Conservation (phyloP, 2,797 vertebrate genomes). For the Chlorospingus flavigularis region DNA sequence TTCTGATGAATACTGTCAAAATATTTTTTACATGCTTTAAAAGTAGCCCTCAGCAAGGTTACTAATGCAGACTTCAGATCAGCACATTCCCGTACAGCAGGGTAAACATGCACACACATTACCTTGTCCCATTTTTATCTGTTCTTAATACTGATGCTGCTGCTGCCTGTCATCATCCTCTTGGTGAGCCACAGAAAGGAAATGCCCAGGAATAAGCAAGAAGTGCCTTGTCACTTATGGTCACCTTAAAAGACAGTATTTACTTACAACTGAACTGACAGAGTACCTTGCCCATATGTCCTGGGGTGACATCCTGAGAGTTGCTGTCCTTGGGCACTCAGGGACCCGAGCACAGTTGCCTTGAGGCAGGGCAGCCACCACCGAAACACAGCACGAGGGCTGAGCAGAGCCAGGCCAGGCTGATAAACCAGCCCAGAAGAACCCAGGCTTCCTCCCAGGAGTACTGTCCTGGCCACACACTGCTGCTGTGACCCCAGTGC, state of each 20-base stretch:
- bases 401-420: fast-evolving
- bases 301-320: neutral
- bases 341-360: fast-evolving
- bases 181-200: neutral
- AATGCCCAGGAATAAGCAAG: neutral
- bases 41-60: neutral
- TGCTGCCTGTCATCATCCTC: neutral
- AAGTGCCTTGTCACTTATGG: neutral
- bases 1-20: neutral
- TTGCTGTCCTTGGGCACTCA: fast-evolving
- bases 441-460: neutral
- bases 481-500: neutral
- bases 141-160: neutral
- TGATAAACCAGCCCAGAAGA: neutral
- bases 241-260: neutral
- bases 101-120: neutral
- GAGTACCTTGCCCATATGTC: fast-evolving
- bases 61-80: neutral
- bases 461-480: neutral
- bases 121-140: neutral
- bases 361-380: fast-evolving
- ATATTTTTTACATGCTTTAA: neutral
- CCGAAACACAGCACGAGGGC: fast-evolving
- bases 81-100: neutral
- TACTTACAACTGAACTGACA: neutral